These are phyloP conservation scores for Athripsodes cinereus DNA, from an alignment of 2,888 invertebrate species.

Conservation along the genomic window DNA sequence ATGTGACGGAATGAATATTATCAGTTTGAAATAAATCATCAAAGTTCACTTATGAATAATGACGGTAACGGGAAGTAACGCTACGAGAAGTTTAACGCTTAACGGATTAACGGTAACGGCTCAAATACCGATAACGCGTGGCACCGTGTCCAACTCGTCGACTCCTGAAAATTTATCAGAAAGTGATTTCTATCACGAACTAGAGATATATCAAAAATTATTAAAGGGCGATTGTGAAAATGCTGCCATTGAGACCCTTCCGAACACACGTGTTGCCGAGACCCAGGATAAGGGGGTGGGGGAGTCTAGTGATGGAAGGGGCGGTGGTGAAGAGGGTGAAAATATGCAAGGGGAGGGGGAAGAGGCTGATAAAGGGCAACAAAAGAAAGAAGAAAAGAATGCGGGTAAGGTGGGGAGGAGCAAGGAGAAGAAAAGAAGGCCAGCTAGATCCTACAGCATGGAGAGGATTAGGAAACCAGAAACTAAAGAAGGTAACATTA, in stretches of 20 bases:
- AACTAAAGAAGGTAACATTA: slow-evolving; percentile 6
- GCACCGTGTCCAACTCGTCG: slow-evolving; percentile 30
- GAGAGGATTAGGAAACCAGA: slow-evolving; percentile 21
- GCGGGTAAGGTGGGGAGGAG: slow-evolving; percentile 7
- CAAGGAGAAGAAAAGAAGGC: slow-evolving; percentile 16
- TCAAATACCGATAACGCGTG: slow-evolving; percentile 29
- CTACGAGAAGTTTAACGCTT: slow-evolving; percentile 40
- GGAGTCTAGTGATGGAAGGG: not conserved
- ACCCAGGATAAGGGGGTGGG: not conserved
- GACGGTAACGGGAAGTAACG: slow-evolving; percentile 29
- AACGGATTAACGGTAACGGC: slow-evolving; percentile 46
- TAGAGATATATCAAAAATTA: slow-evolving; percentile 44
- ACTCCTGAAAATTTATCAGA: slow-evolving; percentile 29
- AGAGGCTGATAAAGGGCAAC: slow-evolving; percentile 8
- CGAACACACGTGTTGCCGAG: slow-evolving; percentile 23
- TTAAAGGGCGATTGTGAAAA: slow-evolving; percentile 29
- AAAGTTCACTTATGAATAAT: slow-evolving; percentile 13
- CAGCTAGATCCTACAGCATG: slow-evolving; percentile 25
- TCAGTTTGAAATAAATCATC: too few relatives aligned
- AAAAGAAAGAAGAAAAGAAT: slow-evolving; percentile 11
- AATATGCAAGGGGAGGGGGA: slow-evolving; percentile 3
- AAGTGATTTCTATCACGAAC: slow-evolving; percentile 44
- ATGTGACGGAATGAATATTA: too few relatives aligned
- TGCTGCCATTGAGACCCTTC: slow-evolving; percentile 19
- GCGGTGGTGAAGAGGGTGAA: not conserved